phyloP scores from a whole-genome alignment of 2,113 vertebrate genomes.

The Pachypanchax playfairii region DNA sequence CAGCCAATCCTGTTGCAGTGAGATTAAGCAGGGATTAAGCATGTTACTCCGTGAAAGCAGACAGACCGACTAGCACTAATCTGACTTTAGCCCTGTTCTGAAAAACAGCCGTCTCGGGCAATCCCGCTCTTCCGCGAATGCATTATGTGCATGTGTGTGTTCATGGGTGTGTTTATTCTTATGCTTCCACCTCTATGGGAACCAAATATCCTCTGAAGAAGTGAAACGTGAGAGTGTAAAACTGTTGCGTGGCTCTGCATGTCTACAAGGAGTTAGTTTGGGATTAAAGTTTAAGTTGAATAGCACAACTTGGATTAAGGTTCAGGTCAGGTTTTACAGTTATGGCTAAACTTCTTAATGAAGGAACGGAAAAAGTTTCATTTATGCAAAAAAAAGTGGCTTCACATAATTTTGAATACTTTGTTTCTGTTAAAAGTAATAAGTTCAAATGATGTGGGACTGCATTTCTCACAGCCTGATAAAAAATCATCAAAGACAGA shows the following conservation, averaged over 20 bases:
- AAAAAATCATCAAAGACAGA: not conserved
- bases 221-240: conserved; percentile 14
- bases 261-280: conserved; percentile 19
- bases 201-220: conserved; percentile 20
- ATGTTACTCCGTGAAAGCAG: conserved; percentile 68
- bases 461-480: too few relatives aligned
- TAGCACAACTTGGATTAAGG: conserved; percentile 8
- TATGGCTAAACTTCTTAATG: not conserved
- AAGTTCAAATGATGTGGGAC: too few relatives aligned
- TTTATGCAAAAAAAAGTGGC: not conserved
- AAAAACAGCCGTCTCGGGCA: conserved; percentile 56
- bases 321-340: conserved; percentile 28
- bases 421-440: not conserved
- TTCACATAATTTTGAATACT: not conserved
- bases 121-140: conserved; percentile 43
- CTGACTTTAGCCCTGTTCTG: conserved; percentile 63
- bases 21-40: conserved; percentile 65
- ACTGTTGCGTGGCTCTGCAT: conserved; percentile 5
- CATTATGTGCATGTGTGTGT: conserved; percentile 34
- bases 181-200: conserved; percentile 25
- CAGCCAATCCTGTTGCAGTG: conserved; percentile 63
- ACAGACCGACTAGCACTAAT: conserved; percentile 69
- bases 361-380: not conserved
- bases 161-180: conserved; percentile 13
- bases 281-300: conserved; percentile 25